These are phyloP conservation scores for Hetaerina titia DNA, from an alignment of 2,888 invertebrate genomes.

Conservation along the genomic window DNA sequence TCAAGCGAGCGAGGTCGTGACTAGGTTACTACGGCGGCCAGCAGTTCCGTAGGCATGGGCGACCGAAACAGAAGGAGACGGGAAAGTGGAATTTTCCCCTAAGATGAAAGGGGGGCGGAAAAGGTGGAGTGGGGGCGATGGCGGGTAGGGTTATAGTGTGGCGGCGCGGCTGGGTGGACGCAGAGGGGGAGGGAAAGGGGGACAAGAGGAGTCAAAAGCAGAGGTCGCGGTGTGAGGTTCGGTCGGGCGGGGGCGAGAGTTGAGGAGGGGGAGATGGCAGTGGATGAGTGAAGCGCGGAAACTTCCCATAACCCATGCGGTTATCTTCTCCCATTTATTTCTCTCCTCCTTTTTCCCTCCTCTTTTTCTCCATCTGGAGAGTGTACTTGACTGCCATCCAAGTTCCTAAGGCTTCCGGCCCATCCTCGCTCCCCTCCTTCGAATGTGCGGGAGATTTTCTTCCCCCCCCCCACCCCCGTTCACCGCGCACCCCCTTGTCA, in stretches of 20 bases:
- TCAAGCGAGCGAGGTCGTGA: too few relatives aligned
- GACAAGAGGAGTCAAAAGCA: neutral
- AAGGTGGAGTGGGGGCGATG: neutral
- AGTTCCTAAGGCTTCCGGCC: neutral
- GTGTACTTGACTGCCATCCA: neutral
- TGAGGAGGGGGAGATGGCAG: neutral
- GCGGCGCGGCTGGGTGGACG: neutral
- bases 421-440: neutral
- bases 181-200: neutral
- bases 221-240: too few relatives aligned
- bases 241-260: neutral
- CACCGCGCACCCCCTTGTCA: neutral
- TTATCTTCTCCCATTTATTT: neutral
- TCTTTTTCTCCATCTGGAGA: neutral
- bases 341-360: neutral
- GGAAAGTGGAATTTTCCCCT: constrained; percentile 27
- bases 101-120: neutral
- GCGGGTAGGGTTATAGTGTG: neutral
- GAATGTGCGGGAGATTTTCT: neutral
- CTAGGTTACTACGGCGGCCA: too few relatives aligned
- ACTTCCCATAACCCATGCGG: constrained; percentile 18
- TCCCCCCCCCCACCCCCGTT: too few relatives aligned
- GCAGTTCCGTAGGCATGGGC: too few relatives aligned
- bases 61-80: neutral
- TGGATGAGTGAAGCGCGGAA: constrained; percentile 5